Conservation (phyloP, 2,113 vertebrate species). For the Apistogramma diplotaenia region DNA sequence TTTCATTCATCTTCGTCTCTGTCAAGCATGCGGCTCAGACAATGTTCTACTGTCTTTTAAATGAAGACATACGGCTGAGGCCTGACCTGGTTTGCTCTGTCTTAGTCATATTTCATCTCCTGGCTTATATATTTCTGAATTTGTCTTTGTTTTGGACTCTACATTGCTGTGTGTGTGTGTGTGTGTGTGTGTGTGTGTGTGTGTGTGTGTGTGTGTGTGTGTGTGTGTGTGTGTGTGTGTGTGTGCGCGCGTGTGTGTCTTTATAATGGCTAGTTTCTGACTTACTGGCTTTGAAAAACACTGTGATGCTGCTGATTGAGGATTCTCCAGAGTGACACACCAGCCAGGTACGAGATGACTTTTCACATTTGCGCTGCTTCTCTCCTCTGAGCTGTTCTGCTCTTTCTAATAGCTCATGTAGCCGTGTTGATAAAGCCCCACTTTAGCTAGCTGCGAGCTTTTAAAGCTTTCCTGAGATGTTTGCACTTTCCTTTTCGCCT, state of each 20-base stretch:
- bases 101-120: slow-evolving; percentile 11
- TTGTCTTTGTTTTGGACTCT: not conserved
- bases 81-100: not conserved
- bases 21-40: not conserved
- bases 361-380: not conserved
- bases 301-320: not conserved
- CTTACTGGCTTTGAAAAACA: not conserved
- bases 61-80: slow-evolving; percentile 38
- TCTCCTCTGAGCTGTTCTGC: not conserved
- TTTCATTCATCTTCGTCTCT: not conserved
- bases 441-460: not conserved
- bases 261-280: not conserved
- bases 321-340: slow-evolving; percentile 1
- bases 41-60: slow-evolving; percentile 14
- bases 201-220: not conserved
- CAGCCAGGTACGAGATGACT: not conserved
- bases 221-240: not conserved
- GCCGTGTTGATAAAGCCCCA: slow-evolving; percentile 1
- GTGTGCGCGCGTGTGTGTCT: not conserved
- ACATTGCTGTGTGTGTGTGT: not conserved
- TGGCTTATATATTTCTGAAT: not conserved
- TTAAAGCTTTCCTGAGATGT: slow-evolving; percentile 33
- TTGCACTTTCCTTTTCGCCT: slow-evolving; percentile 22
- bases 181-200: not conserved
- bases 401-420: slow-evolving; percentile 15